Percentiles rank a stretch among this genome's conserved stretches.
These are phyloP conservation scores for Pachymerium ferrugineum DNA, from an alignment of 2,888 invertebrate species.

Conservation along the genomic window DNA sequence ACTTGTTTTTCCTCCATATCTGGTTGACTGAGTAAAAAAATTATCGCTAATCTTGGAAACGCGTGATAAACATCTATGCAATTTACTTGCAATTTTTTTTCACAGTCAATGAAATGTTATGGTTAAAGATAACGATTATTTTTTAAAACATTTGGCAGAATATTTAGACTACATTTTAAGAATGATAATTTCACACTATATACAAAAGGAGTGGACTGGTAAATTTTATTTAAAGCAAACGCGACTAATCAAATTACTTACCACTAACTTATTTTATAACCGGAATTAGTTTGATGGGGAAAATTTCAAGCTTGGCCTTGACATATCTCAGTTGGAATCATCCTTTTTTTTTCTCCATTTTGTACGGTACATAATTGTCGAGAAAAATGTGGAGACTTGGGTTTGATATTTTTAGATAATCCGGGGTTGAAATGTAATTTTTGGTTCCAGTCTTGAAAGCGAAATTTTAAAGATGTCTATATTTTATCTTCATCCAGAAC, in stretches of 20 bases:
- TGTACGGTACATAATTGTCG: background rate
- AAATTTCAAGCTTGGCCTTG: background rate
- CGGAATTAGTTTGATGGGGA: conserved; percentile 7
- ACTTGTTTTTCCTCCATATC: conserved; percentile 22
- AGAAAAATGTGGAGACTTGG: conserved; percentile 1
- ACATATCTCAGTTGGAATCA: conserved; percentile 8
- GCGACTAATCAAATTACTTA: background rate
- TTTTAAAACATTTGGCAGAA: too few species aligned
- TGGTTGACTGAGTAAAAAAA: conserved; percentile 12
- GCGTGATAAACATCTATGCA: conserved; percentile 9
- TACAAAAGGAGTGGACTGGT: background rate
- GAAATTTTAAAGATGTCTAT: background rate
- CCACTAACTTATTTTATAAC: background rate
- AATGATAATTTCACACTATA: too few species aligned
- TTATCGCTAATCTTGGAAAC: conserved; percentile 13
- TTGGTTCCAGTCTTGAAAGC: background rate
- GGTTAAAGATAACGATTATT: background rate
- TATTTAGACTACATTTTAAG: too few species aligned
- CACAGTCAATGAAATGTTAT: too few species aligned
- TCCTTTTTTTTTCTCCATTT: background rate
- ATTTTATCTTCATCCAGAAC: background rate
- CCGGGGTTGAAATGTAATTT: background rate
- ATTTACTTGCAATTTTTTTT: too few species aligned
- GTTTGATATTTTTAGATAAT: conserved; percentile 19
- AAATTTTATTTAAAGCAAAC: background rate